A percentile compares a stretch with the other conserved stretches of the same genome.
Conservation (phyloP, 2,888 invertebrate genomes). For the Holacanthella duospinosa region DNA sequence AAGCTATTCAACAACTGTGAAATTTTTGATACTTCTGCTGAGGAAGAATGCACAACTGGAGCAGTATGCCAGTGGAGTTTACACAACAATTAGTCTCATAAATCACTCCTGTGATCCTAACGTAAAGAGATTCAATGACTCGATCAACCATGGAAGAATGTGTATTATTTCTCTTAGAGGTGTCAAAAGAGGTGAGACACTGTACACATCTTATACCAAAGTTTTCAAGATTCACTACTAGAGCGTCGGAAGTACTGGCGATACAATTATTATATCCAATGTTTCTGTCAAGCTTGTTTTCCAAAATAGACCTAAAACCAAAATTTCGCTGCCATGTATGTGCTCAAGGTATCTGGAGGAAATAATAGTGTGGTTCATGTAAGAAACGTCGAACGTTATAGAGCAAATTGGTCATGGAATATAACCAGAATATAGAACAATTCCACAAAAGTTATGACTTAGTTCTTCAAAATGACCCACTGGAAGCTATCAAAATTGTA, state of each 20-base stretch:
- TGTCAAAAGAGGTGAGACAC: slow-evolving; percentile 56
- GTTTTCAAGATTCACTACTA: slow-evolving; percentile 56
- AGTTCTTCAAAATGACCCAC: slow-evolving; percentile 27
- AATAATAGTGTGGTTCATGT: too few species aligned
- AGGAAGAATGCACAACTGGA: too few species aligned
- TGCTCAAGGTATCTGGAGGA: too few species aligned
- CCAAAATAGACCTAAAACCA: slow-evolving; percentile 53
- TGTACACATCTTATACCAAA: slow-evolving; percentile 70
- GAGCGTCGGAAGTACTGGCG: slow-evolving; percentile 46
- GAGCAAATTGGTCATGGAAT: too few species aligned
- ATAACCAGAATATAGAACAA: slow-evolving; percentile 21
- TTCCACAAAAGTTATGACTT: slow-evolving; percentile 29
- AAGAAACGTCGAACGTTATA: too few species aligned
- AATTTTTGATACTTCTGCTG: slow-evolving; percentile 12
- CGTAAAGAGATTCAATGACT: slow-evolving; percentile 53
- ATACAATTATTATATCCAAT: slow-evolving; percentile 53
- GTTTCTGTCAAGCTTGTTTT: slow-evolving; percentile 63
- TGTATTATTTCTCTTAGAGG: slow-evolving; percentile 53
- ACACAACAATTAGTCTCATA: slow-evolving; percentile 64
- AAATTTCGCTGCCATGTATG: slow-evolving; percentile 11
- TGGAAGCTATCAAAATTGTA: slow-evolving; percentile 28
- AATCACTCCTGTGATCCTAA: slow-evolving; percentile 85
- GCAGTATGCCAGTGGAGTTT: slow-evolving; percentile 59
- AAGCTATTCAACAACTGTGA: slow-evolving; percentile 20
- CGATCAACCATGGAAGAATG: slow-evolving; percentile 18